phyloP scores from a whole-genome alignment of 2,113 vertebrate genomes.

The Mustelus asterias region DNA sequence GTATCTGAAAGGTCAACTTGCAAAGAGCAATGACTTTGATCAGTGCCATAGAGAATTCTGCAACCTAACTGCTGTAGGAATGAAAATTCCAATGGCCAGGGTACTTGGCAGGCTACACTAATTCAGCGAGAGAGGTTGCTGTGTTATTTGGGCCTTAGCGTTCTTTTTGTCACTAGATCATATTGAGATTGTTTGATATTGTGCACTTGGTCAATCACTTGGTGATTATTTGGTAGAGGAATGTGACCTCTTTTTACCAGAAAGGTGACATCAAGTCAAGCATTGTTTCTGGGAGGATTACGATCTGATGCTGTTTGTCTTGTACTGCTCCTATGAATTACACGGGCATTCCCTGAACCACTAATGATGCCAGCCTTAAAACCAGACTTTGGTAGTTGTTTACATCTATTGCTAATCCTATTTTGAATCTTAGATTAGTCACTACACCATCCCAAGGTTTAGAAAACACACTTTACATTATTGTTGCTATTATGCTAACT shows the following conservation, averaged over 20 bases:
- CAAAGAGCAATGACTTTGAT: background rate
- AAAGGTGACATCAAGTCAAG: background rate
- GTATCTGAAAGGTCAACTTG: background rate
- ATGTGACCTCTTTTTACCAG: background rate
- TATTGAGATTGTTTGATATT: background rate
- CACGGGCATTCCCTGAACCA: background rate
- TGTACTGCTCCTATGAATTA: background rate
- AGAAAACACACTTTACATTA: background rate
- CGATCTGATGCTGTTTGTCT: background rate
- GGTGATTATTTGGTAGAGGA: background rate
- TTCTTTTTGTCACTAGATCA: background rate
- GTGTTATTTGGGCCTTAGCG: background rate
- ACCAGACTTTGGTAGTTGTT: constrained; percentile 12
- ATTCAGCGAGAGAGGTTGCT: background rate
- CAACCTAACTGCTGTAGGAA: background rate
- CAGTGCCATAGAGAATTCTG: background rate
- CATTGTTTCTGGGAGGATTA: background rate
- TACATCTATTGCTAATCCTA: constrained; percentile 13
- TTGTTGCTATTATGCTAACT: background rate
- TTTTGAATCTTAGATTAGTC: constrained; percentile 10
- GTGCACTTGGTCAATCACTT: background rate
- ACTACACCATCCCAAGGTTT: background rate
- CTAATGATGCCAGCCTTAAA: background rate
- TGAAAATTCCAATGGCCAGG: background rate
- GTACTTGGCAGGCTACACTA: background rate